Evolutionary conservation across 2,113 vertebrate genomes (phyloP).

Genomic region (Cyanoderma ruficeps): DNA sequence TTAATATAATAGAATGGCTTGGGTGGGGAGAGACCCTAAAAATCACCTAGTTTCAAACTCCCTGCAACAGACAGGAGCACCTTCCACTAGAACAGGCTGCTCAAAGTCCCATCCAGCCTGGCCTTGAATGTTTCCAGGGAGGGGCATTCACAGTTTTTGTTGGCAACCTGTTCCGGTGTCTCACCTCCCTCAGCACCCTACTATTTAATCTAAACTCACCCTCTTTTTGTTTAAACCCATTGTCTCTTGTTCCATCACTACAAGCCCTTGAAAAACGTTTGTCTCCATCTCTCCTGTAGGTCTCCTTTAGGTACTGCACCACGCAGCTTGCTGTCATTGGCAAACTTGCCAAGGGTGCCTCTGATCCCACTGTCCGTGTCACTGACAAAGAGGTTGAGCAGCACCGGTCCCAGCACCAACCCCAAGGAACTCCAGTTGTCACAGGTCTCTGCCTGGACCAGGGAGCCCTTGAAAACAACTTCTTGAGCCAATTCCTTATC

Average conservation of each 20-base stretch:
- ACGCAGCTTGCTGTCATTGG: not conserved
- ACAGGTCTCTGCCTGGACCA: not conserved
- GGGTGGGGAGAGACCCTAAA: not conserved
- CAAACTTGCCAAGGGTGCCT: not conserved
- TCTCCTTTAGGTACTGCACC: not conserved
- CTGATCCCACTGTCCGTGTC: not conserved
- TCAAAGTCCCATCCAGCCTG: not conserved
- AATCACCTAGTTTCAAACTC: not conserved
- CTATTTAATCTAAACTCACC: not conserved
- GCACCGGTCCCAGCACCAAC: fast-evolving
- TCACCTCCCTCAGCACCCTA: not conserved
- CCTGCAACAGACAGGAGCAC: not conserved
- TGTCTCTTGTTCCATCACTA: not conserved
- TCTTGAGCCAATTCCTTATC: not conserved
- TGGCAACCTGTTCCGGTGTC: not conserved
- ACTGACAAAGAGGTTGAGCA: not conserved
- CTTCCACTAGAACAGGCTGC: not conserved
- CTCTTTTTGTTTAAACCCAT: not conserved
- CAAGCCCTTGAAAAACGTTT: not conserved
- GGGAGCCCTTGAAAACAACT: not conserved
- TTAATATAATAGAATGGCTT: not conserved
- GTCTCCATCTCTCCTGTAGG: not conserved
- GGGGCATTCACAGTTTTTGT: not conserved
- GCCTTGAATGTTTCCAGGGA: not conserved
- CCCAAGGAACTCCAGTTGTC: not conserved